phyloP scores from a whole-genome alignment of 2,797 vertebrate genomes.

The Platalea minor region DNA sequence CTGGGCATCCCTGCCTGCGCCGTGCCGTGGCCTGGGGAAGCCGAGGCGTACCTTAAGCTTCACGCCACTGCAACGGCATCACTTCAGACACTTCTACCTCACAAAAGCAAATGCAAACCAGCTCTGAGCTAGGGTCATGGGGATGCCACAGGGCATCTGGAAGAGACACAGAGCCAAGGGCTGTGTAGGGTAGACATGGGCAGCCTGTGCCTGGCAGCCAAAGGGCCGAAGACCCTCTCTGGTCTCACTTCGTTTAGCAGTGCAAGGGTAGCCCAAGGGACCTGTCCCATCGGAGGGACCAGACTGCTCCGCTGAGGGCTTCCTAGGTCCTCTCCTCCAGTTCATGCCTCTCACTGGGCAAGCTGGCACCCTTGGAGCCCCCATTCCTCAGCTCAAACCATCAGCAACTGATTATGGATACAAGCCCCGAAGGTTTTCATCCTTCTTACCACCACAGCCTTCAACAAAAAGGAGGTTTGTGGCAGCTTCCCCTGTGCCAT shows the following conservation, averaged over 20 bases:
- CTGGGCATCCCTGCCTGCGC: background rate
- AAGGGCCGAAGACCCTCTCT: fast-evolving
- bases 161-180: background rate
- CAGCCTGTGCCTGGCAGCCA: background rate
- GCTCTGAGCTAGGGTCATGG: background rate
- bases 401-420: background rate
- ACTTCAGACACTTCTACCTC: background rate
- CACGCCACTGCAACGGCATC: background rate
- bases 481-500: background rate
- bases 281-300: background rate
- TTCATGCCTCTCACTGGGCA: background rate
- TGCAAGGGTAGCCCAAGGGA: background rate
- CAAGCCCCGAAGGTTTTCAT: background rate
- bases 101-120: background rate
- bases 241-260: background rate
- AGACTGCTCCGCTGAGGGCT: background rate
- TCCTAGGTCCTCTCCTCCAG: background rate
- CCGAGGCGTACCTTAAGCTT: background rate
- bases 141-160: background rate
- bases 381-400: background rate
- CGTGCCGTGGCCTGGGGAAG: fast-evolving
- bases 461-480: background rate
- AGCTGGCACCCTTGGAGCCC: background rate
- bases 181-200: background rate
- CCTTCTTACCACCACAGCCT: background rate